Conservation (phyloP, 2,797 vertebrate species). For the Tarsius wallacei region DNA sequence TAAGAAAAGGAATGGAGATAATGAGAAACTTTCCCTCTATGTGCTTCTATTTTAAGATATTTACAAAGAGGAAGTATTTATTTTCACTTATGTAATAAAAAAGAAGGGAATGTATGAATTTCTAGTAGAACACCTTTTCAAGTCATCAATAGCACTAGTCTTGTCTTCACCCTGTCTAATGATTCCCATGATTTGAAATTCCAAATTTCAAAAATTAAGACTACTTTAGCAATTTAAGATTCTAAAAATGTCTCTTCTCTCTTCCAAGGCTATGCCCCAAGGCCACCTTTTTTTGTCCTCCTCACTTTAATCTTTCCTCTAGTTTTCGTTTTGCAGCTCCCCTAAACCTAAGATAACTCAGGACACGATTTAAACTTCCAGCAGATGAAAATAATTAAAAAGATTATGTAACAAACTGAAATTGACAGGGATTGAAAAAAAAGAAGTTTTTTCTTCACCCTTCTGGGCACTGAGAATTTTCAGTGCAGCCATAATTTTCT, state of each 20-base stretch:
- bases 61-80: conserved; percentile 22
- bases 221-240: conserved; percentile 31
- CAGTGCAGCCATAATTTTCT: conserved; percentile 80
- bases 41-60: conserved; percentile 22
- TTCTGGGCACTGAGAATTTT: conserved; percentile 72
- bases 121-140: neutral
- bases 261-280: neutral
- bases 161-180: neutral
- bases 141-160: neutral
- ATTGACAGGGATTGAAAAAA: conserved; percentile 57
- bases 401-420: conserved; percentile 75
- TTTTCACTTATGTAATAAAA: neutral
- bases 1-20: neutral
- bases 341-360: conserved; percentile 18
- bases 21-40: neutral
- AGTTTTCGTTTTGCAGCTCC: neutral
- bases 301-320: neutral
- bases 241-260: neutral
- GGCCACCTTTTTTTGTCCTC: neutral
- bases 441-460: conserved; percentile 64
- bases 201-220: conserved; percentile 56
- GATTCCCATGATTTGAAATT: conserved; percentile 51
- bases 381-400: conserved; percentile 73
- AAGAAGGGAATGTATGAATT: neutral
- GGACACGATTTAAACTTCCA: conserved; percentile 52